Conservation (phyloP, 2,888 invertebrate genomes). For the Schizaphis graminum region DNA sequence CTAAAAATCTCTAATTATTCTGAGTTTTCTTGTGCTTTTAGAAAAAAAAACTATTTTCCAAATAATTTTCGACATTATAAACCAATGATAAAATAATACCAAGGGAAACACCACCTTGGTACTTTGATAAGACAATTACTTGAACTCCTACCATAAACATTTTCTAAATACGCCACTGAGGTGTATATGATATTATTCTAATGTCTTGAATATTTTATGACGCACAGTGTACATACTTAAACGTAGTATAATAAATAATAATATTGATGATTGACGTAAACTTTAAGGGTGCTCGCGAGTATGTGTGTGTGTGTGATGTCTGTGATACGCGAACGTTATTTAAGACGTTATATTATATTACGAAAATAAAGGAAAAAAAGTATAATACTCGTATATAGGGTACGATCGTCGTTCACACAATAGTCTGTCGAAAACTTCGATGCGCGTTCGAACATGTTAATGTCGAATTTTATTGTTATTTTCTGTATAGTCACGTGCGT, state of each 20-base stretch:
- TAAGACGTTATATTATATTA: neutral
- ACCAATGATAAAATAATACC: neutral
- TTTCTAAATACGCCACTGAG: neutral
- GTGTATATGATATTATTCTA: neutral
- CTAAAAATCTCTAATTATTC: neutral
- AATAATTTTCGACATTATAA: neutral
- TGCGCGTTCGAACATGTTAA: slow-evolving; percentile 24
- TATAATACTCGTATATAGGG: neutral
- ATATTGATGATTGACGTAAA: slow-evolving; percentile 6
- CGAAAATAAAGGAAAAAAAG: neutral
- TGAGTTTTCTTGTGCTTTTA: neutral
- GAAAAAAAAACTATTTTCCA: neutral
- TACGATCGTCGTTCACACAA: neutral
- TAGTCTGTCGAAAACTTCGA: neutral
- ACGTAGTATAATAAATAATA: neutral
- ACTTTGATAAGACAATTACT: neutral
- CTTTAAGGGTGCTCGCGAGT: neutral
- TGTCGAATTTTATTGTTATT: slow-evolving; percentile 7
- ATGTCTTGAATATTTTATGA: slow-evolving; percentile 4
- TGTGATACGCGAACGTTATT: neutral
- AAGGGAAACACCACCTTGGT: neutral
- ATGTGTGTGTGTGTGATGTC: neutral
- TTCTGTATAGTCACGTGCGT: neutral
- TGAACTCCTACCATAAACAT: neutral
- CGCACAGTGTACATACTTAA: neutral